A percentile compares a stretch with the other conserved stretches of the same genome.
Conservation (phyloP, 2,113 vertebrate genomes). For the Tragulus kanchil region DNA sequence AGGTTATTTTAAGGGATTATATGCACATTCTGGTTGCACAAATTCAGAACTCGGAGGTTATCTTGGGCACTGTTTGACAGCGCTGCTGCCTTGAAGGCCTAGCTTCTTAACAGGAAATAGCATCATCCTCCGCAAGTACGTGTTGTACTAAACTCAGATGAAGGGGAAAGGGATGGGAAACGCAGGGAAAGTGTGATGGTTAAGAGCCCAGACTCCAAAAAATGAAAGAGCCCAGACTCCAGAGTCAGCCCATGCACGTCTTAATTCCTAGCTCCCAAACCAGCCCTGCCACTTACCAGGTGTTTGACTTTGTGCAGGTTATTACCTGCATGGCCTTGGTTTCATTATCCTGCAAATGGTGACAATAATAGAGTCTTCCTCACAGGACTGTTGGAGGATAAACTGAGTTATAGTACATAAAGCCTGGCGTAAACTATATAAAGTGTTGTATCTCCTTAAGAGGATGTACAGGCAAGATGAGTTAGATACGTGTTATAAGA, state of each 20-base stretch:
- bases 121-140: background rate
- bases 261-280: background rate
- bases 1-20: slow-evolving; percentile 64
- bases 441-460: background rate
- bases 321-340: background rate
- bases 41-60: slow-evolving; percentile 50
- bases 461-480: background rate
- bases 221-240: background rate
- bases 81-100: background rate
- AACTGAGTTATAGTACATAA: background rate
- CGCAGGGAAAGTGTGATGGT: accelerated
- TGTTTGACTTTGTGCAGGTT: background rate
- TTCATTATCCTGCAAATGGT: background rate
- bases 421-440: background rate
- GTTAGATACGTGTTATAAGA: background rate
- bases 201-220: background rate
- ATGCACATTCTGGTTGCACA: slow-evolving; percentile 37
- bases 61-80: background rate
- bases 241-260: background rate
- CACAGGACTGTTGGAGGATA: background rate
- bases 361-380: background rate
- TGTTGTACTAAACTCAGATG: background rate
- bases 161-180: too few species aligned
- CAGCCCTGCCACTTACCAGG: background rate
- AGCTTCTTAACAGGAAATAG: background rate